Base-by-base conservation (phyloP, 1,140 invertebrate species). In the Saccostrea echinata region DNA sequence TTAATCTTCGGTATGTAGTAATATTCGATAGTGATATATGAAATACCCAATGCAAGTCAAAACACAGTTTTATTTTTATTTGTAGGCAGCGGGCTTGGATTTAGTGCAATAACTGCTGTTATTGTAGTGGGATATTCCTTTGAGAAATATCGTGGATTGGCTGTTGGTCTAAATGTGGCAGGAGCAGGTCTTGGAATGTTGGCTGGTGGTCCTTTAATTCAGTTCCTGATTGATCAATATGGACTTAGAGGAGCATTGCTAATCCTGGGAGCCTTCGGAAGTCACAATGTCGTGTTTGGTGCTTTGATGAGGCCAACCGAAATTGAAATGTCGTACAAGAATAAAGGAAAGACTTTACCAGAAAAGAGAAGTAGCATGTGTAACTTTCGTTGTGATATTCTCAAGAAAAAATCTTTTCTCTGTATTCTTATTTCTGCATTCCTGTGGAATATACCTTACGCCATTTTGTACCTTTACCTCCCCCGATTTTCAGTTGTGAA, bases 121-220 rank as follows among this genome's bases (percentile, higher is more conserved):
- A 81, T 89, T 27, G 76, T 83, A 30, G 21, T 90, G 3, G 87
- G 91, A 0, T 90, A 88, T 55, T 90, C 88, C 43, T 91, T 91
- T 43, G 87, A 88, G 61, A 88, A 88, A 57, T 88, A 88, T 8
- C 76, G 88, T 35, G 84, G 88, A 6, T 51, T 90, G 8, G 87
- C 89, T 3, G 84, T 86, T 12, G 91, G 89, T 21, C 33, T 91
- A 12, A 84, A 84, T 30, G 84, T 88, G 13, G 85, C 91, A 0
- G 88, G 87, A 51, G 81, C 85, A 35, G 89, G 89, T 8, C 33
- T 88, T 0, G 91, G 89, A 43, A 89, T 91, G 89, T 88, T 91
- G 81, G 43, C 84, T 6, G 81, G 85, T 4, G 90, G 90, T 9
- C 88, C 88, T 9, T 13, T 91, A 24, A 68, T 88, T 18, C 88